These are phyloP conservation scores for Copsychus sechellarum DNA, from an alignment of 2,113 vertebrate genomes.

Conservation along the genomic window DNA sequence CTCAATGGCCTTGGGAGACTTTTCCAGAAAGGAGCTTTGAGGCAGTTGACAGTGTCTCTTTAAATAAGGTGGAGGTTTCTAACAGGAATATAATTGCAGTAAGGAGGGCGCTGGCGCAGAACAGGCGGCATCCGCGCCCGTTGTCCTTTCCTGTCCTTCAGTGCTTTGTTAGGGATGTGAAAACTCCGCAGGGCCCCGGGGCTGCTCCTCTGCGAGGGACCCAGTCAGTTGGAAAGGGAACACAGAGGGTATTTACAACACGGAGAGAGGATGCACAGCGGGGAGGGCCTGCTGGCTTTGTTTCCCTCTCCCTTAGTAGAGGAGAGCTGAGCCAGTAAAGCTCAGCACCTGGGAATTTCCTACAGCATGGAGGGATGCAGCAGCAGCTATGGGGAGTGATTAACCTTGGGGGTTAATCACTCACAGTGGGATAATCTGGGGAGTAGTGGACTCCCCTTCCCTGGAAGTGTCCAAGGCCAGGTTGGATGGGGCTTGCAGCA, in stretches of 20 bases:
- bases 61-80: constrained; percentile 41
- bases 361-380: accelerated
- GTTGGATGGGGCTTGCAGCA: accelerated
- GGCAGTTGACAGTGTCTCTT: constrained; percentile 51
- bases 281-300: neutral
- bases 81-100: constrained; percentile 30
- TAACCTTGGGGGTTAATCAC: neutral
- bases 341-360: neutral
- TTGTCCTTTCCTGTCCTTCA: constrained; percentile 57
- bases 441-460: neutral
- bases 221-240: constrained; percentile 45
- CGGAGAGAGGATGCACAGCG: accelerated
- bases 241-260: neutral
- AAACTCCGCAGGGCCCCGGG: neutral
- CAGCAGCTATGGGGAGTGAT: neutral
- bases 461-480: neutral
- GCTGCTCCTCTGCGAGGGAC: constrained; percentile 23
- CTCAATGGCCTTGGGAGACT: neutral
- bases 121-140: neutral
- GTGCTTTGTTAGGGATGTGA: constrained; percentile 15
- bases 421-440: neutral
- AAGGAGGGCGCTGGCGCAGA: constrained; percentile 39
- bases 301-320: neutral
- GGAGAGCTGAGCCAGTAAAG: neutral
- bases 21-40: neutral